phyloP scores from a whole-genome alignment of 2,113 vertebrate genomes.

The Aptenodytes patagonicus region DNA sequence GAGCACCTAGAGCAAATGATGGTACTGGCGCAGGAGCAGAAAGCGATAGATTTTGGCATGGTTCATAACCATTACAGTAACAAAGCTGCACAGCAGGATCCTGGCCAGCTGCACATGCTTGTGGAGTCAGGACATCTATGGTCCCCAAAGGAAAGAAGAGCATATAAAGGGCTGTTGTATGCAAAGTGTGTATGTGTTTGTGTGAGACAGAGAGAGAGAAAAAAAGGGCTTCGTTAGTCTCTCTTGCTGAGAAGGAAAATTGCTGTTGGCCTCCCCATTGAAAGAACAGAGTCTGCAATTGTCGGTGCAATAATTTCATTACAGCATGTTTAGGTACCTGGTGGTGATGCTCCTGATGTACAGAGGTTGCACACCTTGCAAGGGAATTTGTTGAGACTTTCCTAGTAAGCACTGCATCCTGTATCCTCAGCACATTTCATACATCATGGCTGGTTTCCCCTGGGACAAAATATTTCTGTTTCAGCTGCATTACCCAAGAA shows the following conservation, averaged over 20 bases:
- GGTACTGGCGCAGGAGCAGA: not conserved
- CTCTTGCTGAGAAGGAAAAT: not conserved
- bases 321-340: not conserved
- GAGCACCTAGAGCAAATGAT: not conserved
- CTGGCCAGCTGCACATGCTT: not conserved
- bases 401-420: not conserved
- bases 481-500: conserved; percentile 30
- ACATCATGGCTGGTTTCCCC: not conserved
- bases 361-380: not conserved
- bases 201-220: not conserved
- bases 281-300: not conserved
- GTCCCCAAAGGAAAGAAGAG: not conserved
- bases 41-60: not conserved
- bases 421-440: conserved; percentile 47
- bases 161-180: not conserved
- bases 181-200: not conserved
- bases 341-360: not conserved
- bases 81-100: not conserved
- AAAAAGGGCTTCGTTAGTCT: not conserved
- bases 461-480: conserved; percentile 63
- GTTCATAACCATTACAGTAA: not conserved
- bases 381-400: not conserved
- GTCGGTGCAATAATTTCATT: not conserved
- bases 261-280: not conserved
- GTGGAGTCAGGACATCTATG: not conserved